phyloP scores from a whole-genome alignment of 1,140 invertebrate genomes.

The Zaprionus ghesquierei region DNA sequence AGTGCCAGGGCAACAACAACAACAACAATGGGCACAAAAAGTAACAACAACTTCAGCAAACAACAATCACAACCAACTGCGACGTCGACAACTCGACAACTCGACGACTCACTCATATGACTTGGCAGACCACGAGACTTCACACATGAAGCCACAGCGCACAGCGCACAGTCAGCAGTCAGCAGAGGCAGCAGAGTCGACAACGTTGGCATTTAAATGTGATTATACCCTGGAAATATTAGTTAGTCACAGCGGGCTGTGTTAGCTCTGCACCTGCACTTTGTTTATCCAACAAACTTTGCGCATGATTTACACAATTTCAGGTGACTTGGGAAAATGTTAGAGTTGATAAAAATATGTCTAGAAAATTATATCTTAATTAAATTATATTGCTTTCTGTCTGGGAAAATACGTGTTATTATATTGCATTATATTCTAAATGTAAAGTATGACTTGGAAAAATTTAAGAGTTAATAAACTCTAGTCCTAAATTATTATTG shows the following conservation, averaged over 20 bases:
- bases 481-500: no score
- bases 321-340: neutral
- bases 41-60: constrained; percentile 10
- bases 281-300: neutral
- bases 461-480: no score
- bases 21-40: constrained; percentile 22
- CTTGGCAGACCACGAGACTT: constrained; percentile 79
- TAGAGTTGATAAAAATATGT: no score
- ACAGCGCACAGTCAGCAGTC: no score
- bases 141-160: constrained; percentile 64
- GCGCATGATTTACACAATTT: neutral
- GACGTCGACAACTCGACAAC: neutral
- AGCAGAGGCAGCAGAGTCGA: constrained; percentile 17
- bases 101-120: constrained; percentile 77
- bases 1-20: constrained; percentile 12
- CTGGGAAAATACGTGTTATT: no score
- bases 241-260: neutral
- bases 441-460: no score
- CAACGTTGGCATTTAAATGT: constrained; percentile 53
- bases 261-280: neutral
- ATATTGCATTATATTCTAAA: no score
- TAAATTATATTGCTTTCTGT: no score
- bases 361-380: no score
- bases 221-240: constrained; percentile 20
- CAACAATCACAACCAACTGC: constrained; percentile 13